Evolutionary conservation across 2,113 vertebrate species (phyloP).

Genomic region (Podiceps cristatus): DNA sequence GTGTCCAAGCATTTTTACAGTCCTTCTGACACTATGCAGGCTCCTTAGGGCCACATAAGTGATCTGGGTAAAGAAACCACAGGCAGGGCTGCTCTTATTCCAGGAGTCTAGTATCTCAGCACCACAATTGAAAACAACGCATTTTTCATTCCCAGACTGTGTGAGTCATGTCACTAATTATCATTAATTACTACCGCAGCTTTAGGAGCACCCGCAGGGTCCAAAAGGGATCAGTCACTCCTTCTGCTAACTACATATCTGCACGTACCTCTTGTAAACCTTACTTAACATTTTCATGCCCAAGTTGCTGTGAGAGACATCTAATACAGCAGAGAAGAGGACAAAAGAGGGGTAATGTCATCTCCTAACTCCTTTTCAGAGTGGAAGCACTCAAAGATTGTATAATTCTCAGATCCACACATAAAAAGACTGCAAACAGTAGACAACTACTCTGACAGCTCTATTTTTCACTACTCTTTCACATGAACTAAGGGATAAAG

Average conservation of each 20-base stretch:
- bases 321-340: not conserved
- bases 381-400: not conserved
- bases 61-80: not conserved
- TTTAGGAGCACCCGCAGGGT: not conserved
- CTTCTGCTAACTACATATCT: fast-evolving
- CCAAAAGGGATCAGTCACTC: not conserved
- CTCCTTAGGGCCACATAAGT: not conserved
- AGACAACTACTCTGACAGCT: not conserved
- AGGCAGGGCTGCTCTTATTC: not conserved
- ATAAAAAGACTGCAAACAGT: not conserved
- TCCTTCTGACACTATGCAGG: not conserved
- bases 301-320: not conserved
- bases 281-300: not conserved
- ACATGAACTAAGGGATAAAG: not conserved
- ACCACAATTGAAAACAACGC: not conserved
- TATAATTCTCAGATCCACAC: not conserved
- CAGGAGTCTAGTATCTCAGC: not conserved
- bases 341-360: not conserved
- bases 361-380: not conserved
- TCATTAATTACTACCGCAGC: not conserved
- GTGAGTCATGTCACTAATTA: not conserved
- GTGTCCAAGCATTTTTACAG: not conserved
- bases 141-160: not conserved
- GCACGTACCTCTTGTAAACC: fast-evolving
- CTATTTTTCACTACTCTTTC: not conserved